Evolutionary conservation across 2,113 vertebrate genomes (phyloP).

Genomic region (Chamaea fasciata): DNA sequence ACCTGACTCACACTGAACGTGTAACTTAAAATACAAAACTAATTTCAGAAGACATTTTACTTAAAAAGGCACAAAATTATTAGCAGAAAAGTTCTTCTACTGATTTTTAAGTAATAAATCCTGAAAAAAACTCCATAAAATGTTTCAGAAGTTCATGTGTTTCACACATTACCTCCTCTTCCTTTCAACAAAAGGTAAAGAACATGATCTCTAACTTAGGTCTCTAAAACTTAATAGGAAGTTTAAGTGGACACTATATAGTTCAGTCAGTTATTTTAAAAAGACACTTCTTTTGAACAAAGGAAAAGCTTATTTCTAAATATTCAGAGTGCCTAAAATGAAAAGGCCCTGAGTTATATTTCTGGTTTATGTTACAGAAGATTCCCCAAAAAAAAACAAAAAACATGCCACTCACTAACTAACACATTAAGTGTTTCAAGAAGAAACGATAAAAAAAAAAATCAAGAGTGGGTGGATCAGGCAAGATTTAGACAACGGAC

Average conservation of each 20-base stretch:
- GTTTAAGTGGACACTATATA: fast-evolving
- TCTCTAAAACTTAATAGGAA: fast-evolving
- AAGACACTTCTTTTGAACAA: neutral
- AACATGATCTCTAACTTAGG: neutral
- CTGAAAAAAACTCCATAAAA: neutral
- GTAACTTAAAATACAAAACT: neutral
- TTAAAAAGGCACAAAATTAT: neutral
- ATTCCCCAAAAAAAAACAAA: neutral
- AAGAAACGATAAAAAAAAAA: neutral
- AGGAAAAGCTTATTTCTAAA: neutral
- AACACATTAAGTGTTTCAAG: neutral
- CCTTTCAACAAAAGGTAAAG: neutral
- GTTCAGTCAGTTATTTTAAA: neutral
- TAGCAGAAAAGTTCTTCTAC: neutral
- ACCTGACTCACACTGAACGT: neutral
- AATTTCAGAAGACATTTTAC: fast-evolving
- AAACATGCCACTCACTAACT: neutral
- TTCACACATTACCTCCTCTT: neutral
- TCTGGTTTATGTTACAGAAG: fast-evolving
- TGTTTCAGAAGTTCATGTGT: fast-evolving
- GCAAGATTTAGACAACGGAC: neutral
- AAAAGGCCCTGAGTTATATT: neutral
- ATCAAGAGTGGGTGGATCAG: neutral
- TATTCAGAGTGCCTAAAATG: neutral
- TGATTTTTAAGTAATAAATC: neutral